Percentiles rank a stretch among this genome's conserved stretches.
Conservation (phyloP, 2,888 invertebrate species). For the Hydrotaea cyrtoneurina region DNA sequence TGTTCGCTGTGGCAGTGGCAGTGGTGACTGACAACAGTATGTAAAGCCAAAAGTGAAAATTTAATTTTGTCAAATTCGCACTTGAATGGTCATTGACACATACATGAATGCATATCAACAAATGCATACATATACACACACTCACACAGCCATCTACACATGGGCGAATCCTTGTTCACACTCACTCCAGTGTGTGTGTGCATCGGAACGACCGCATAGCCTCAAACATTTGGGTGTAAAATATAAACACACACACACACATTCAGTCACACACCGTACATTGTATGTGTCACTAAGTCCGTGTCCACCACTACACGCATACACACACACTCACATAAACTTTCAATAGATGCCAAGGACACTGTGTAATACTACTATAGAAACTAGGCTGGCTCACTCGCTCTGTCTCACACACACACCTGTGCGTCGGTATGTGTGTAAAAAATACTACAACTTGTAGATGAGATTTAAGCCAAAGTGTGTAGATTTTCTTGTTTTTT, state of each 20-base stretch:
- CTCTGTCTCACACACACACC: not conserved
- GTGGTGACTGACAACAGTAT: conserved; percentile 16
- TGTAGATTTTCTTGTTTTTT: not conserved
- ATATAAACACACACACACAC: conserved; percentile 45
- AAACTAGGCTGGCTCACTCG: not conserved
- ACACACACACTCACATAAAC: conserved; percentile 31
- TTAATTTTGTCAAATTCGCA: conserved; percentile 61
- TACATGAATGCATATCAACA: not conserved
- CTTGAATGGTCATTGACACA: conserved; percentile 58
- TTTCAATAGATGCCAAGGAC: conserved; percentile 61
- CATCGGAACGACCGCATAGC: conserved; percentile 46
- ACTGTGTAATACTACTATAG: conserved; percentile 24
- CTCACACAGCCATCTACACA: not conserved
- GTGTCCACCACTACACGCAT: not conserved
- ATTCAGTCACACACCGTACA: not conserved
- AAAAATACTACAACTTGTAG: not conserved
- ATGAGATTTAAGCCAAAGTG: conserved; percentile 13
- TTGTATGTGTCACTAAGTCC: not conserved
- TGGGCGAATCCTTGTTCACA: not conserved
- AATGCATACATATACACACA: not conserved
- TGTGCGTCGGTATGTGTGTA: not conserved
- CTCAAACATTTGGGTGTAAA: conserved; percentile 59
- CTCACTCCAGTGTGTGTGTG: not conserved
- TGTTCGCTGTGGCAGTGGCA: not conserved
- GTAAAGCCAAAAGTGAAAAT: conserved; percentile 62